These are phyloP conservation scores for Mesoligia furuncula DNA, from an alignment of 2,888 invertebrate genomes.

Conservation along the genomic window DNA sequence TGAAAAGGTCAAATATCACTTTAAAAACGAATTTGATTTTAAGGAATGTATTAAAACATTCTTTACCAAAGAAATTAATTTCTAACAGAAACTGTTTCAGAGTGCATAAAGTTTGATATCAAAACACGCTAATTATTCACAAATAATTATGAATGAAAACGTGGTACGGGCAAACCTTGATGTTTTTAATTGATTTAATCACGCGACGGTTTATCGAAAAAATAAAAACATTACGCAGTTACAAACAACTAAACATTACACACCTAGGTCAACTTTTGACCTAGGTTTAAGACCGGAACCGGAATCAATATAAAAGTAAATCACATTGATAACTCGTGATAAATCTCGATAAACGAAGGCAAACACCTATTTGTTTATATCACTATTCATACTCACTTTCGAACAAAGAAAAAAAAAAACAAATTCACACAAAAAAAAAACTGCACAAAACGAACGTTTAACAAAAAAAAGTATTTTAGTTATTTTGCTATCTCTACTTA, in stretches of 20 bases:
- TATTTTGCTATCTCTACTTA: conserved; percentile 58
- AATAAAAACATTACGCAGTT: conserved; percentile 16
- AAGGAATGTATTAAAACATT: neutral
- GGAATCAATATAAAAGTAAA: conserved; percentile 62
- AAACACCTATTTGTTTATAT: conserved; percentile 60
- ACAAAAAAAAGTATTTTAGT: conserved; percentile 4
- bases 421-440: conserved; percentile 40
- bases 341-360: conserved; percentile 56
- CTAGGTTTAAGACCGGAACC: conserved; percentile 60
- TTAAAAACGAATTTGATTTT: neutral
- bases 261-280: conserved; percentile 65
- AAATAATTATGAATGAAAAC: conserved; percentile 48
- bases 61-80: neutral
- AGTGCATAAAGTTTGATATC: conserved; percentile 23
- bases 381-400: conserved; percentile 56
- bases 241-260: conserved; percentile 35
- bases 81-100: neutral
- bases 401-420: conserved; percentile 18
- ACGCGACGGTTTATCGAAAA: conserved; percentile 28
- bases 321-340: conserved; percentile 63
- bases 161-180: conserved; percentile 35
- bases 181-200: conserved; percentile 32
- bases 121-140: conserved; percentile 33
- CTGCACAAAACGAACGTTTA: conserved; percentile 57
- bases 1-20: neutral